Evolutionary conservation across 2,888 invertebrate genomes (phyloP), one percentile per base, ranked within the genome.

Genomic region (Hipparchia sbordonii): DNA sequence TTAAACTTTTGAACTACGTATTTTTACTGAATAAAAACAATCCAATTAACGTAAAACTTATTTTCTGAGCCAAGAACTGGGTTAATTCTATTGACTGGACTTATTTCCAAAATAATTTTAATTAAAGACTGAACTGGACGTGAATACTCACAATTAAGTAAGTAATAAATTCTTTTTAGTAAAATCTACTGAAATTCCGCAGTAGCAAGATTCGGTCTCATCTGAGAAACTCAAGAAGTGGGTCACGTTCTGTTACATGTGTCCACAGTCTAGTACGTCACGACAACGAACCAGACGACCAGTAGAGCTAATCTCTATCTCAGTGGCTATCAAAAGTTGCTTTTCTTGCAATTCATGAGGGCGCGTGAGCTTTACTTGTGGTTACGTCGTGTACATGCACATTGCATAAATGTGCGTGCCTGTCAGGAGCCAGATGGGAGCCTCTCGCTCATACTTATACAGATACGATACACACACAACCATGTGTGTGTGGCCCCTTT

Each of bases 151-250:
- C 33, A 23, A 23, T 52, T 33, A 5, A 48, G 48, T 33, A 9
- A 13, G 48, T 59, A 59, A 57, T 57, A 48, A 57, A 70, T 33
- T 51, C 54, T 74, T 62, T 61, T 54, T 39, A 66, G 9, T 59
- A 74, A 68, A 73, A 63, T 48, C 69, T 68, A 56, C 73, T 65
- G 61, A 33, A 67, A 75, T 72, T 72, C 39, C 46, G 63, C 67
- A 66, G 70, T 52, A 57, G 62, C 66, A 66, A 76, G 70, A 76
- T 78, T 72, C 75, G 74, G 76, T 75, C 76, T 76, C 78, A 75
- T 79, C 77, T 60, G 70, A 70, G 73, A 74, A 73, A 74, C 70
- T 57, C 72, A 74, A 72, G 74, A 79, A 80, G 75, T 79, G 78
- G 79, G 79, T 78, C 79, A 77, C 75, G 75, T 76, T 67, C 74